Base-by-base conservation (phyloP, 1,140 invertebrate genomes). In the Drosophila grimshawi region DNA sequence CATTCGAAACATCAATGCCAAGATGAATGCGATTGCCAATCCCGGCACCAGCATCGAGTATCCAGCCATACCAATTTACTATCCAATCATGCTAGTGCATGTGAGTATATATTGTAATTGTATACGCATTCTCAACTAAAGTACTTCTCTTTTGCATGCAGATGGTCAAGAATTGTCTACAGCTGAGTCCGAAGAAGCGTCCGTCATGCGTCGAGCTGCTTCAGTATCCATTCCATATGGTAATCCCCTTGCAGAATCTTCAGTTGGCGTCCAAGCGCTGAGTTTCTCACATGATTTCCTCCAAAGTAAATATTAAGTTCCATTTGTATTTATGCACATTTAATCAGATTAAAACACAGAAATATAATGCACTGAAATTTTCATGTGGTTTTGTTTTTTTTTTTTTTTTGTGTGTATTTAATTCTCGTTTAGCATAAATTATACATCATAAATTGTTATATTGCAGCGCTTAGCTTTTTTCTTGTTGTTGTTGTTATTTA, bases 1-100 rank as follows among this genome's bases (percentile, higher is more conserved):
- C 90, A 95, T 98, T 48, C 94, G 94, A 8, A 95, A 96, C 83
- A 93, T 96, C 5, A 94, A 94, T 90, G 93, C 94, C 4, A 99
- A 98, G 93, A 94, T 98, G 11, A 94, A 94, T 59, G 97, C 97
- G 5, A 98, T 99, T 60, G 94, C 95, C 3, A 95, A 97, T 93
- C 95, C 96, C 6, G 94, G 95, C 8, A 94, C 95, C 53, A 92
- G 93, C 41, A 98, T 99, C 70, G 93, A 95, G 19, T 99, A 97
- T 93, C 95, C 96, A 4, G 43, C 77, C 6, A 39, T 92, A 45
- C 90, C 90, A 4, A 59, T 75, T 2, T 92, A 78, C 64, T 75
- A 86, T 93, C 86, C 82, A 48, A 74, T 76, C 27, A 92, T 92
- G 82, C 64, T 92, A 45, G 59, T 80, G 43, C 86, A 88, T 67